Base-by-base conservation (phyloP, 2,888 invertebrate genomes). In the Lacanobia wlatinum region DNA sequence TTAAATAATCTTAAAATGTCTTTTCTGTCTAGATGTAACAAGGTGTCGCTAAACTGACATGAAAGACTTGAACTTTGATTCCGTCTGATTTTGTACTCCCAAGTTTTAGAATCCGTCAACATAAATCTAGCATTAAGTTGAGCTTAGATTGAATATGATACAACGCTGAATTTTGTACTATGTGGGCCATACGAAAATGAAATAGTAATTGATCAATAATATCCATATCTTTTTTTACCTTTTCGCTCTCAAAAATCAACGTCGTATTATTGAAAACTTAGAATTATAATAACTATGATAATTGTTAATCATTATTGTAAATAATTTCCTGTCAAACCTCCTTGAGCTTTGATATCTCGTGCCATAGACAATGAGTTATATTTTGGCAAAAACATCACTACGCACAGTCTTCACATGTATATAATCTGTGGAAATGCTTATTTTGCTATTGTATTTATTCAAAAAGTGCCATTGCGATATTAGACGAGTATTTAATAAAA, bases 381-480 rank as follows among this genome's bases (percentile, higher is more conserved):
- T 88, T 87, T 88, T 89, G 85, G 88, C 87, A 80, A 80, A 83
- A 78, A 84, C 78, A 84, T 83, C 74, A 88, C 84, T 83, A 82
- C 85, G 89, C 90, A 90, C 88, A 90, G 81, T 84, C 81, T 85
- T 74, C 72, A 84, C 80, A 65, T 89, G 87, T 88, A 88, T 84
- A 90, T 87, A 88, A 83, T 89, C 84, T 89, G 76, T 88, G 80
- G 85, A 87, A 80, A 90, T 87, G 90, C 89, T 93, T 93, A 90
- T 92, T 93, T 92, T 93, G 90, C 89, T 93, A 91, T 77, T 89
- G 82, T 93, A 91, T 93, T 92, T 91, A 93, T 93, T 91, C 88
- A 76, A 91, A 85, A 93, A 93, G 95, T 96, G 95, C 95, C 95
- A 95, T 95, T 89, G 86, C 88, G 80, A 87, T 84, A 85, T 80